These are phyloP conservation scores for Muntiacus muntjak DNA, from an alignment of 2,113 vertebrate species.

Conservation along the genomic window DNA sequence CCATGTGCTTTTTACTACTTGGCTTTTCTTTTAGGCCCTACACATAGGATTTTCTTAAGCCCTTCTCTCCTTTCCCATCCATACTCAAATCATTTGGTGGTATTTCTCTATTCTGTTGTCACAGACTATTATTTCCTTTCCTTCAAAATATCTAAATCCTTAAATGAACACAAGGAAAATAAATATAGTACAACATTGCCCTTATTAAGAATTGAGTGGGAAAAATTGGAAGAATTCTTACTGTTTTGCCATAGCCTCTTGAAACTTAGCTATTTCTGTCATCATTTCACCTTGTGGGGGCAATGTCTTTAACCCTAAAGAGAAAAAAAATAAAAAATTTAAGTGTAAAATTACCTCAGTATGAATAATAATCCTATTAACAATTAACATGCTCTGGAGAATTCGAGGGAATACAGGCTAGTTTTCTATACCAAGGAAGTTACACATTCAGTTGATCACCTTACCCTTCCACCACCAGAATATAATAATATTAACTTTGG, in stretches of 20 bases:
- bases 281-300: constrained; percentile 61
- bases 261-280: constrained; percentile 48
- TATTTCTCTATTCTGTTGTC: background rate
- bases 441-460: background rate
- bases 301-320: constrained; percentile 69
- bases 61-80: background rate
- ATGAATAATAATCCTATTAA: background rate
- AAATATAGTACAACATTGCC: background rate
- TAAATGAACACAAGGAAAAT: background rate
- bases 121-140: background rate
- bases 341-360: background rate
- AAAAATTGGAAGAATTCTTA: constrained; percentile 39
- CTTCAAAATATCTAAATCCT: background rate
- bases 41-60: background rate
- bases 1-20: background rate
- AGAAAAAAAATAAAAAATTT: constrained; percentile 10
- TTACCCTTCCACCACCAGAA: background rate
- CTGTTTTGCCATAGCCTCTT: constrained; percentile 60
- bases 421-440: background rate
- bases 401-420: constrained; percentile 11
- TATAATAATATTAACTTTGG: background rate
- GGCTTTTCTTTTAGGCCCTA: background rate
- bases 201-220: background rate
- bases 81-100: background rate
- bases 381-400: background rate